Conservation (phyloP, 2,797 vertebrate species). For the Steatocranus sp. region DNA sequence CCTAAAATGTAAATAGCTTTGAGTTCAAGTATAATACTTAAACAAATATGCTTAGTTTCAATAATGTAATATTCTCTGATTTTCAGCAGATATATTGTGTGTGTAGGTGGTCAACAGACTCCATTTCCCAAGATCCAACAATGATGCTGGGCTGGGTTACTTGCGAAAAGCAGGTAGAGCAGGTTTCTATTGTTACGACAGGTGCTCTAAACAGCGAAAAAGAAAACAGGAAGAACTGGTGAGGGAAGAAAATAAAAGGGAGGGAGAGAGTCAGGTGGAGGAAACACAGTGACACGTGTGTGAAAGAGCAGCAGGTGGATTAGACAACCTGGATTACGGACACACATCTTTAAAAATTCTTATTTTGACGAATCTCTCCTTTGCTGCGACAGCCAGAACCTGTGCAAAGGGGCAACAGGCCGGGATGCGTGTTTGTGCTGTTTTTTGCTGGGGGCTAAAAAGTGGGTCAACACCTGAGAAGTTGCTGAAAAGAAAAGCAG, state of each 20-base stretch:
- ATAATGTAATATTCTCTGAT: background rate
- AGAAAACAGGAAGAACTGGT: constrained; percentile 27
- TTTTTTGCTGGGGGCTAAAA: constrained; percentile 20
- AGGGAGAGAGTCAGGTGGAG: background rate
- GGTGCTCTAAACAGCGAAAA: constrained; percentile 23
- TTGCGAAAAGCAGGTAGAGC: constrained; percentile 64
- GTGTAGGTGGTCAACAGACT: constrained; percentile 42
- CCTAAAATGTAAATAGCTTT: background rate
- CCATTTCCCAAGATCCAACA: constrained; percentile 71
- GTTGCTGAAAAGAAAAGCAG: constrained; percentile 39
- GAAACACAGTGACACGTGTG: background rate
- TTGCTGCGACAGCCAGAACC: background rate
- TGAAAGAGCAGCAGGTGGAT: constrained; percentile 19
- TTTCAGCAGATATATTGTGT: background rate
- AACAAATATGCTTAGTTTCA: background rate
- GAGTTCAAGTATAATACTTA: background rate
- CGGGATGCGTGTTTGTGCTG: constrained; percentile 6
- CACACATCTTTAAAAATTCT: background rate
- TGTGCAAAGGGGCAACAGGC: background rate
- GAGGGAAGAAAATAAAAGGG: constrained; percentile 4
- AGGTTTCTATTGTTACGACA: constrained; percentile 59
- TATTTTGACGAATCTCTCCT: background rate
- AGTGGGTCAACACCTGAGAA: constrained; percentile 57
- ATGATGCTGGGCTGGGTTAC: constrained; percentile 25
- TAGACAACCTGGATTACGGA: background rate